A percentile compares a stretch with the other conserved stretches of the same genome.
Conservation (phyloP, 2,113 vertebrate species). For the Zosterops lateralis region DNA sequence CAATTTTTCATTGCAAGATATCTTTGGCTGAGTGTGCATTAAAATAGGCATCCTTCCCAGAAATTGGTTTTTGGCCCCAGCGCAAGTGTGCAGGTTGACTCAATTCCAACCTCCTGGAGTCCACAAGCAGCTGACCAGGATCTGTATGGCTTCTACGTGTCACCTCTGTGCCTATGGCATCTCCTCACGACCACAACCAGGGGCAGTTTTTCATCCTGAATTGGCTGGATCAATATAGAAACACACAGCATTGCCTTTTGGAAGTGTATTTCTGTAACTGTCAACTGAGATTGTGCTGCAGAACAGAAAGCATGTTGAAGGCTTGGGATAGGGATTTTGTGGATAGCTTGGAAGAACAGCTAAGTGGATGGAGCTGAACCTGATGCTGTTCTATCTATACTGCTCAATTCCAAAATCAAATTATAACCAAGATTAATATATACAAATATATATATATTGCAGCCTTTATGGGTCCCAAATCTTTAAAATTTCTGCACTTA, state of each 20-base stretch:
- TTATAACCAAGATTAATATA: neutral
- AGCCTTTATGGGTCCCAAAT: neutral
- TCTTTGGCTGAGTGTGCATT: neutral
- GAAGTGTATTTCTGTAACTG: neutral
- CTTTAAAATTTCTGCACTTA: neutral
- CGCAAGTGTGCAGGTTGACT: neutral
- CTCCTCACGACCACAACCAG: accelerated
- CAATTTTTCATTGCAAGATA: neutral
- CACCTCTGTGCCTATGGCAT: accelerated
- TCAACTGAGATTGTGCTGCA: neutral
- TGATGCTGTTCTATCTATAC: neutral
- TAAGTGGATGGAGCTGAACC: accelerated
- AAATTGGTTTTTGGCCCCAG: neutral
- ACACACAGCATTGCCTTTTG: accelerated
- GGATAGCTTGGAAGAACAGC: neutral
- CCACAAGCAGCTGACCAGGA: neutral
- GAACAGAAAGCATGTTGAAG: neutral
- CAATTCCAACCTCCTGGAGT: neutral
- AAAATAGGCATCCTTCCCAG: neutral
- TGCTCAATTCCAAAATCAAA: neutral
- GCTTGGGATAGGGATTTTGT: neutral
- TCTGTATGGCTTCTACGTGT: accelerated
- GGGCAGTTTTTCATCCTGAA: neutral
- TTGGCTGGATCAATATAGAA: neutral
- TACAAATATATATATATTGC: neutral